phyloP scores from a whole-genome alignment of 2,797 vertebrate species.

The Alfaro cultratus region DNA sequence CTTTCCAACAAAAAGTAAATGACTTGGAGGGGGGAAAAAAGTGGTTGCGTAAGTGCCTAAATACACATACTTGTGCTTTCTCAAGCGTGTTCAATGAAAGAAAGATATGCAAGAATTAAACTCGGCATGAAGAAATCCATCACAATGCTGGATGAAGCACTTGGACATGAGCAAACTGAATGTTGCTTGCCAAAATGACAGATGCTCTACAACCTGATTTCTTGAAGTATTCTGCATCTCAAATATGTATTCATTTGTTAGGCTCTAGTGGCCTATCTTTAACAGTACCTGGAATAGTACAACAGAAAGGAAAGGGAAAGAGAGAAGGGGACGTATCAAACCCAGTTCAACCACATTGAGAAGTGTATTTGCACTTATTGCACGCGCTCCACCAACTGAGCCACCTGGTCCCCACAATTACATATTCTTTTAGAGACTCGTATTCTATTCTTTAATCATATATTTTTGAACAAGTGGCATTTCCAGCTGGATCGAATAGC shows the following conservation, averaged over 20 bases:
- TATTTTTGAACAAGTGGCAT: background rate
- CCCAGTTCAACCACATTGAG: background rate
- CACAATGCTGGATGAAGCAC: conserved; percentile 6
- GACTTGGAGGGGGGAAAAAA: background rate
- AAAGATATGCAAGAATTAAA: conserved; percentile 9
- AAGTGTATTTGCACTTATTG: background rate
- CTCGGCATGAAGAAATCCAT: background rate
- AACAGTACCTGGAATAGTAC: background rate
- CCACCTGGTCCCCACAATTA: background rate
- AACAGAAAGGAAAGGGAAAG: too few relatives aligned
- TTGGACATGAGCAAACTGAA: background rate
- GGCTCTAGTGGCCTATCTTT: background rate
- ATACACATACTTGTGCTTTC: background rate
- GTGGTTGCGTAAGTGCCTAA: background rate
- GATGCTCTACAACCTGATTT: background rate
- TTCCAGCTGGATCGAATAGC: background rate
- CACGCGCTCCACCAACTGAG: background rate
- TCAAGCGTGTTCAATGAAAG: background rate
- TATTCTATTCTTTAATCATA: background rate
- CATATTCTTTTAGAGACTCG: background rate
- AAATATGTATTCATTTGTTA: background rate
- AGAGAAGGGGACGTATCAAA: too few relatives aligned
- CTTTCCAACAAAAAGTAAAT: background rate
- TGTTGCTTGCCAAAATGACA: background rate
- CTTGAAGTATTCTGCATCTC: background rate